Percentiles rank a stretch among this genome's conserved stretches.
Conservation (phyloP, 1,140 invertebrate species). For the Sitophilus oryzae region DNA sequence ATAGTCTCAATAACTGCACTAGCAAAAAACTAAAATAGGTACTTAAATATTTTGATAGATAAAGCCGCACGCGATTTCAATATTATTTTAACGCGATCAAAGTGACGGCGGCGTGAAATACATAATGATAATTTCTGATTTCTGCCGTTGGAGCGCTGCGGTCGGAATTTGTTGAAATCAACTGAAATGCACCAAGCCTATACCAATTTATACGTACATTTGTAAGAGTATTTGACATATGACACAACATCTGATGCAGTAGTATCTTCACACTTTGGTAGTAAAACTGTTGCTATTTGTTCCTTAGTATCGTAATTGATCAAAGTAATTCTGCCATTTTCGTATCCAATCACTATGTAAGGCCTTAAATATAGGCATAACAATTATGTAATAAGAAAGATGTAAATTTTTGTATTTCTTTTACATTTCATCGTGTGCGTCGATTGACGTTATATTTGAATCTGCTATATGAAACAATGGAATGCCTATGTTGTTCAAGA, state of each 20-base stretch:
- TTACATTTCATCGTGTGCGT: constrained; percentile 33
- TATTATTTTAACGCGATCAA: no score
- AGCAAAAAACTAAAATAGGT: no score
- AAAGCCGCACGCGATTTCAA: no score
- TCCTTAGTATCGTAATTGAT: constrained; percentile 45
- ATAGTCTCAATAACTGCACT: no score
- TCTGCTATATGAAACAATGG: constrained; percentile 31
- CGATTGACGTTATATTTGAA: constrained; percentile 29
- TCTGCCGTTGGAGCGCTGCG: no score
- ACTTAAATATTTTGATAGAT: no score
- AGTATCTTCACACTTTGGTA: constrained; percentile 17
- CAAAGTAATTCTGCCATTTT: constrained; percentile 44
- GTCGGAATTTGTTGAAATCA: no score
- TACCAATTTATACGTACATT: constrained; percentile 43
- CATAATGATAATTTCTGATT: no score
- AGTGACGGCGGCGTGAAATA: no score
- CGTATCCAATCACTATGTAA: constrained; percentile 42
- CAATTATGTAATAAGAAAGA: not conserved
- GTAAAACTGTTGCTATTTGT: constrained; percentile 3
- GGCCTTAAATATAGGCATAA: constrained; percentile 26
- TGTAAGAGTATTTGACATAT: constrained; percentile 47
- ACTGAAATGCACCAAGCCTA: no score
- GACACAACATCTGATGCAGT: constrained; percentile 32
- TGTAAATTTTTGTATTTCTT: constrained; percentile 5
- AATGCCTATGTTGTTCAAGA: constrained; percentile 22